A percentile compares a stretch with the other conserved stretches of the same genome.
phyloP scores from a whole-genome alignment of 2,888 invertebrate genomes.

The Stenotaenia linearis region DNA sequence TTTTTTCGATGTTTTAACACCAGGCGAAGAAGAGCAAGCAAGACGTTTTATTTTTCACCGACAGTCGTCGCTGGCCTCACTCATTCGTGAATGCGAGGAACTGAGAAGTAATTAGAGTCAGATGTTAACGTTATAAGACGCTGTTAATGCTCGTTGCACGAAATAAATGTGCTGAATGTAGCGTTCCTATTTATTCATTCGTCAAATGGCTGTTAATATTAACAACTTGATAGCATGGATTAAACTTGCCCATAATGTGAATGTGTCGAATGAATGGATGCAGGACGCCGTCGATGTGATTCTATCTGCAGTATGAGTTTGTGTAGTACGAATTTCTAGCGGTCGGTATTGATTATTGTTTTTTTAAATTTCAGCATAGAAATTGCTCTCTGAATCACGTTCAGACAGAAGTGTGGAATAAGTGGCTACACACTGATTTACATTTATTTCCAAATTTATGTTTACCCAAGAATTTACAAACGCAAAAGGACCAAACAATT shows the following conservation, averaged over 20 bases:
- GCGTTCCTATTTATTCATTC: too few relatives aligned
- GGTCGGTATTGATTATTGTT: neutral
- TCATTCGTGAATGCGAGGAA: too few relatives aligned
- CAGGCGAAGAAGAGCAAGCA: too few relatives aligned
- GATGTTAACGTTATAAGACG: too few relatives aligned
- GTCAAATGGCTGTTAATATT: neutral
- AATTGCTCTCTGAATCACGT: neutral
- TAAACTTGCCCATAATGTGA: neutral
- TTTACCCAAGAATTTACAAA: neutral
- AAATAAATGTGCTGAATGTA: too few relatives aligned
- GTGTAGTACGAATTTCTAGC: neutral
- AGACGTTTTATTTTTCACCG: too few relatives aligned
- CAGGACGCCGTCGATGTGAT: neutral
- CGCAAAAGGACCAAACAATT: neutral
- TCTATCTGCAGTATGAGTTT: neutral
- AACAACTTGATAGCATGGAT: neutral
- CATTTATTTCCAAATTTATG: neutral
- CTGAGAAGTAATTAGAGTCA: too few relatives aligned
- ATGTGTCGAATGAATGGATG: neutral
- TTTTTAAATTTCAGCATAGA: neutral
- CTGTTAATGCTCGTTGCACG: too few relatives aligned
- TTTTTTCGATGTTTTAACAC: too few relatives aligned
- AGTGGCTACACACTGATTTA: neutral
- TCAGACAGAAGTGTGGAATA: neutral
- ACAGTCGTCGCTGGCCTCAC: too few relatives aligned